Percentiles rank a stretch among this genome's conserved stretches.
Evolutionary conservation across 2,113 vertebrate species (phyloP).

Genomic region (Tauraco erythrolophus): DNA sequence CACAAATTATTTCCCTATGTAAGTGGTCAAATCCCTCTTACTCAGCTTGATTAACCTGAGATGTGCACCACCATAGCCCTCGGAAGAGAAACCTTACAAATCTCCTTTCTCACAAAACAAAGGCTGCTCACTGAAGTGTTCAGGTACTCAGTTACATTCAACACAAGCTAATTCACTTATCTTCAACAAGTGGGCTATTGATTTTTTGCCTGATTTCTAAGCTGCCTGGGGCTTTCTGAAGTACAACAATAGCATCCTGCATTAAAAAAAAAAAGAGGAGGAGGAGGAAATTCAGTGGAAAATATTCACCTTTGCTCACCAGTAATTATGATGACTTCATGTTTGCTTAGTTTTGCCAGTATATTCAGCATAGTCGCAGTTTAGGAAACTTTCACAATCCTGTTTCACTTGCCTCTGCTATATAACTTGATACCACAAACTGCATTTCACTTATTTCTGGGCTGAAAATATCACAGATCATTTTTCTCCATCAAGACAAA

Average conservation of each 20-base stretch:
- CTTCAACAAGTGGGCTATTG: constrained; percentile 85
- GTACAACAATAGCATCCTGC: constrained; percentile 70
- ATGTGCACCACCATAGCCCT: background rate
- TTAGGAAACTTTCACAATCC: background rate
- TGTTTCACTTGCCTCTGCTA: background rate
- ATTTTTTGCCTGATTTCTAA: constrained; percentile 82
- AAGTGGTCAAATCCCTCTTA: constrained; percentile 32
- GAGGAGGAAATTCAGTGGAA: background rate
- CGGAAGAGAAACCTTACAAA: constrained; percentile 61
- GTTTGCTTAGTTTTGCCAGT: constrained; percentile 25
- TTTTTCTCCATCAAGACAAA: background rate
- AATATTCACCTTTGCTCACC: constrained; percentile 58
- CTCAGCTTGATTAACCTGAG: constrained; percentile 51
- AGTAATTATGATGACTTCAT: constrained; percentile 50
- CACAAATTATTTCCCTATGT: background rate
- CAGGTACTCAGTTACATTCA: constrained; percentile 81
- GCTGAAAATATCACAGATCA: background rate
- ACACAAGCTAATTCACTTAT: constrained; percentile 82
- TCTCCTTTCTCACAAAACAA: constrained; percentile 71
- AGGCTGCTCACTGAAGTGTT: constrained; percentile 75
- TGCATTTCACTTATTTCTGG: background rate
- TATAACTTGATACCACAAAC: background rate
- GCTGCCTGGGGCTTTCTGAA: constrained; percentile 78
- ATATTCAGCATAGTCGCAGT: background rate
- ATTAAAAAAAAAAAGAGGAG: background rate